Base-by-base conservation (phyloP, 2,797 vertebrate species). In the Atherinosoma microstoma region DNA sequence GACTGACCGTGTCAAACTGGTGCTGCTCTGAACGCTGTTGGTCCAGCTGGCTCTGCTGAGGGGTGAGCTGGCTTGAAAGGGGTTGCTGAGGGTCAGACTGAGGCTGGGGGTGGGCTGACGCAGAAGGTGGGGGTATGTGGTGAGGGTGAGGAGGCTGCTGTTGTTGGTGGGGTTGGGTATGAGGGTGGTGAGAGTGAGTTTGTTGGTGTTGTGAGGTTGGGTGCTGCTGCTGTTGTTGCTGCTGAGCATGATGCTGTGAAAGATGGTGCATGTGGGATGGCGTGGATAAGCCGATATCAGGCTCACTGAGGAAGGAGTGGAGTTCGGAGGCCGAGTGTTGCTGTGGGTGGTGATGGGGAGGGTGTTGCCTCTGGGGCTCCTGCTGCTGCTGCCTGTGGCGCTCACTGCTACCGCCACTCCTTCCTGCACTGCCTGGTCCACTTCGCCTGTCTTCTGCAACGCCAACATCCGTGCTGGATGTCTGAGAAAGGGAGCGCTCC, bases 11-110 rank as follows among this genome's bases (percentile, higher is more conserved):
- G 63, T 96, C 94, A 38, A 96, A 97, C 74, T 95, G 96, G 67
- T 96, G 96, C 64, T 97, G 97, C 71, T 97, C 96, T 8, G 93
- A 92, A 70, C 91, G 93, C 75, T 93, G 93, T 47, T 94, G 94
- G 47, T 97, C 96, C 20, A 96, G 27, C 45, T 93, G 92, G 60
- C 94, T 67, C 81, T 92, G 93, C 81, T 94, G 93, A 73, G 95
- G 70, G 63, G 95, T 83, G 49, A 95, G 93, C 80, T 95, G 91
- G 13, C 94, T 85, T 0, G 94, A 85, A 18, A 94, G 93, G 0
- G 92, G 89, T 71, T 94, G 91, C 82, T 94, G 92, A 3, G 87
- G 81, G 63, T 93, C 91, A 1, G 89, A 47, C 73, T 92, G 93
- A 42, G 92, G 42, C 78, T 94, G 94, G 29, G 93, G 73, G 73